phyloP scores from a whole-genome alignment of 2,888 invertebrate species.

The Thereva nobilitata region DNA sequence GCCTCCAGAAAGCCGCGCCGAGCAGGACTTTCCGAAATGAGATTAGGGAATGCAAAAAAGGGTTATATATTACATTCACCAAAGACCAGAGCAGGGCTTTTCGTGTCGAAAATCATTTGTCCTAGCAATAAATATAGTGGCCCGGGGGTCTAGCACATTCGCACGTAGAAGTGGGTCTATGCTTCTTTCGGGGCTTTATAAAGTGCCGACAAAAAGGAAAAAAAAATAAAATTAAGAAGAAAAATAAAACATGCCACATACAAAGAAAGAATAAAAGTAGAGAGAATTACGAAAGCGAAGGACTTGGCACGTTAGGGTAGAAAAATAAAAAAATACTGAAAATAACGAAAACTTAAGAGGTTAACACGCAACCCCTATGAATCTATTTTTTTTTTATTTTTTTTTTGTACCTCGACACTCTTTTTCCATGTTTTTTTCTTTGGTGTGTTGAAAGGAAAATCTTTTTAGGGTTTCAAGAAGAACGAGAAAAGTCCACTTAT shows the following conservation, averaged over 20 bases:
- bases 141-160: constrained; percentile 41
- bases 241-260: constrained; percentile 5
- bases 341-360: constrained; percentile 10
- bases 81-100: constrained; percentile 45
- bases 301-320: constrained; percentile 32
- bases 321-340: not conserved
- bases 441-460: constrained; percentile 5
- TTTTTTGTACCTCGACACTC: constrained; percentile 2
- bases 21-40: constrained; percentile 17
- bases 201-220: constrained; percentile 30
- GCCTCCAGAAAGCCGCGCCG: constrained; percentile 7
- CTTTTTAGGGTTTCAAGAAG: constrained; percentile 19
- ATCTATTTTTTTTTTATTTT: constrained; percentile 24
- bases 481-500: not conserved
- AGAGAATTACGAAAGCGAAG: constrained; percentile 30
- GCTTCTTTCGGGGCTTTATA: constrained; percentile 12
- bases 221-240: constrained; percentile 8
- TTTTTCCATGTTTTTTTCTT: constrained; percentile 19
- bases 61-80: constrained; percentile 44
- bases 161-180: constrained; percentile 34
- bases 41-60: constrained; percentile 34
- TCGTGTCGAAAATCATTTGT: constrained; percentile 47
- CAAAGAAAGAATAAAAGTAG: no score
- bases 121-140: constrained; percentile 45
- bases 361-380: constrained; percentile 25